Conservation (phyloP, 1,140 invertebrate genomes). For the Armadillidium nasatum region DNA sequence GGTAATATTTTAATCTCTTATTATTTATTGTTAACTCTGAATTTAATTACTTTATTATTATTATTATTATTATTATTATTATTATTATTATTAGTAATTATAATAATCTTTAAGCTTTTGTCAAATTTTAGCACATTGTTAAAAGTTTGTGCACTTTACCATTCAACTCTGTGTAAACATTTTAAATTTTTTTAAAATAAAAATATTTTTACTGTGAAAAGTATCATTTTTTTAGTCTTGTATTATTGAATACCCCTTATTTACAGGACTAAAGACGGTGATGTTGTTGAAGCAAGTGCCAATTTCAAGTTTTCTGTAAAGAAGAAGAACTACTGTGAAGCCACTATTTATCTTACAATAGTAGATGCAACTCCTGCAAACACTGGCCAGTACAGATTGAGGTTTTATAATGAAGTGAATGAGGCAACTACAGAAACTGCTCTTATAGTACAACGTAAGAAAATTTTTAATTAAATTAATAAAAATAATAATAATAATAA, state of each 20-base stretch:
- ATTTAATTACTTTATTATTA: no score
- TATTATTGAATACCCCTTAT: not conserved
- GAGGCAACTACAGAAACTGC: constrained; percentile 36
- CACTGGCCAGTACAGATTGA: constrained; percentile 37
- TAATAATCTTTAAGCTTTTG: not conserved
- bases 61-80: no score
- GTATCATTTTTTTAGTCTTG: no score
- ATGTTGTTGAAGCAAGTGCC: constrained; percentile 29
- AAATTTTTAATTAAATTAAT: no score
- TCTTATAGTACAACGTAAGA: constrained; percentile 39
- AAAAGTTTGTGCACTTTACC: no score
- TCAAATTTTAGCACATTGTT: not conserved
- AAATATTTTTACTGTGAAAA: no score
- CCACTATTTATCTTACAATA: constrained; percentile 36
- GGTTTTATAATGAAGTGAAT: constrained; percentile 34
- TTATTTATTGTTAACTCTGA: no score
- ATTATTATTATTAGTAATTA: no score
- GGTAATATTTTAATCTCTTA: constrained; percentile 34
- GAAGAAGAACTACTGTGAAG: constrained; percentile 39
- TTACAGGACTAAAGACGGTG: constrained; percentile 39
- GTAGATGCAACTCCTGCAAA: constrained; percentile 32
- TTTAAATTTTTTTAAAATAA: no score
- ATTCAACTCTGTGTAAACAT: no score
- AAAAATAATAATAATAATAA: no score
- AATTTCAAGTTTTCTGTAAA: constrained; percentile 30